Percentiles rank a stretch among this genome's conserved stretches.
phyloP scores from a whole-genome alignment of 1,140 invertebrate genomes.

The Zaprionus lachaisei region DNA sequence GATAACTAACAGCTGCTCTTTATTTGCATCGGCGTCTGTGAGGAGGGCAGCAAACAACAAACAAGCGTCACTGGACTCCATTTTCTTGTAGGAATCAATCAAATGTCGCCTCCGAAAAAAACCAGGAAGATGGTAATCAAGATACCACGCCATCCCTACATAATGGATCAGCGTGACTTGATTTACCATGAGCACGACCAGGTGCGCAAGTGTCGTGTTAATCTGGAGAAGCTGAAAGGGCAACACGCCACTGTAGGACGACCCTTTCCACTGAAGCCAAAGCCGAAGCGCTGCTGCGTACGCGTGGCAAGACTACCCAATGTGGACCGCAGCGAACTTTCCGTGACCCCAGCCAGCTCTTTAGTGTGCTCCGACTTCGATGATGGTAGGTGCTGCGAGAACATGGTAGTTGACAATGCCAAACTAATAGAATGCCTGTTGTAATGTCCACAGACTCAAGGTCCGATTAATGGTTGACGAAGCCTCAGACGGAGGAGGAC shows the following conservation, averaged over 20 bases:
- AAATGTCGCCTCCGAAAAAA: slow-evolving; percentile 55
- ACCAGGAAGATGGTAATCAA: slow-evolving; percentile 61
- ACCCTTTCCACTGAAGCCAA: slow-evolving; percentile 39
- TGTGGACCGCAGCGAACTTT: slow-evolving; percentile 63
- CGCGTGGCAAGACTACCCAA: slow-evolving; percentile 64
- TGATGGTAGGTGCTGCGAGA: slow-evolving; percentile 29
- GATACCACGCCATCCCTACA: slow-evolving; percentile 61
- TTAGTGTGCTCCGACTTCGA: slow-evolving; percentile 68
- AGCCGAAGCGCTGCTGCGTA: slow-evolving; percentile 63
- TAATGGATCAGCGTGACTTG: slow-evolving; percentile 31
- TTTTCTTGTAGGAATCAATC: slow-evolving; percentile 1
- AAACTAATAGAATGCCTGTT: not conserved
- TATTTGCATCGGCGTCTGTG: not conserved
- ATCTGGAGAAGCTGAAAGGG: slow-evolving; percentile 59
- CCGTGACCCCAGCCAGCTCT: slow-evolving; percentile 65
- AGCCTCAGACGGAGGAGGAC: not conserved
- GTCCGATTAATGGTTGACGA: not conserved
- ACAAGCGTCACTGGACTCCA: slow-evolving; percentile 3
- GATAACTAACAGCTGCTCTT: not conserved
- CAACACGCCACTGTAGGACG: not conserved
- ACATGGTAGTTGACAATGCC: not conserved
- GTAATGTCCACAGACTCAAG: slow-evolving; percentile 8
- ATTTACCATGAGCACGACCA: slow-evolving; percentile 25
- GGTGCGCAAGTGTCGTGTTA: slow-evolving; percentile 65
- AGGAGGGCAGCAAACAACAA: not conserved